Evolutionary conservation across 2,888 invertebrate genomes (phyloP), one percentile per base, ranked within the genome.

Genomic region (Xanthorhoe designata): DNA sequence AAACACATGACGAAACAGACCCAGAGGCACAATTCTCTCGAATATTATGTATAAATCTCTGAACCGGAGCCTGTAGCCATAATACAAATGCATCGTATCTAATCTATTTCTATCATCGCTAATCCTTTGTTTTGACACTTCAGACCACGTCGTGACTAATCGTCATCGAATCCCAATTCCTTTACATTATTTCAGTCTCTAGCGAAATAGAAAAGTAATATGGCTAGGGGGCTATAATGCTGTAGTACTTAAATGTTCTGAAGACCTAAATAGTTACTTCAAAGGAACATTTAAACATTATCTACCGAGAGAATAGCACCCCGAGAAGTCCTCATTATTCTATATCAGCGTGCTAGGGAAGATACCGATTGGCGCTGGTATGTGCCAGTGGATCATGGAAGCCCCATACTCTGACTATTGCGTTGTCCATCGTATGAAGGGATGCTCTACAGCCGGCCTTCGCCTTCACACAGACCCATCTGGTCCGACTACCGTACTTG

Each of bases 391-490:
- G 90, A 64, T 92, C 89, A 74, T 93, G 92, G 75, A 91, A 89
- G 15, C 92, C 91, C 92, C 92, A 92, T 7, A 93, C 92, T 19
- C 92, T 82, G 9, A 93, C 92, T 65, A 93, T 92, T 7, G 91
- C 91, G 68, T 92, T 92, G 73, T 93, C 91, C 88, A 88, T 87
- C 2, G 93, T 93, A 69, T 91, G 91, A 1, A 93, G 81, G 0
- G 92, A 91, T 0, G 93, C 93, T 68, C 91, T 81, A 76, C 93
- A 93, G 24, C 93, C 93, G 5, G 91, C 90, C 66, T 92, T 92
- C 0, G 92, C 92, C 71, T 92, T 93, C 15, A 93, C 92, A 77
- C 92, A 93, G 47, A 93, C 92, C 92, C 92, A 93, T 77, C 92
- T 80, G 0, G 85, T 91, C 29, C 91, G 81, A 71, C 88, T 87